Percentiles rank a stretch among this genome's conserved stretches.
Evolutionary conservation across 1,140 invertebrate species (phyloP).

Genomic region (Drosophila obscura): DNA sequence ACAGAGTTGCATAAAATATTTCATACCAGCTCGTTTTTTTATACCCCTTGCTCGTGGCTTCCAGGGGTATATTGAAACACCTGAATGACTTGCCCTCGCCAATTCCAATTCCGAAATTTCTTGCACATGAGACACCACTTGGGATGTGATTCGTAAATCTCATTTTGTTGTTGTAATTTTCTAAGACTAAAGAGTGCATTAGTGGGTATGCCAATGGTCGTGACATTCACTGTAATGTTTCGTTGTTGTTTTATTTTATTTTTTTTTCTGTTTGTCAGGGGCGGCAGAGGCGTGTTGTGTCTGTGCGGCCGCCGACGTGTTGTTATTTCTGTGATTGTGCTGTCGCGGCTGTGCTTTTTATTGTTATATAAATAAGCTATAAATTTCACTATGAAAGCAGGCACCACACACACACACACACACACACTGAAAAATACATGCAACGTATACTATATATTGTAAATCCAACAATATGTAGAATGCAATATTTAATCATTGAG

Average conservation of each 20-base stretch:
- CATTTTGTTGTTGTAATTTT: too few species aligned
- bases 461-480: slow-evolving; percentile 5
- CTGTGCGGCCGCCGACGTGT: slow-evolving; percentile 44
- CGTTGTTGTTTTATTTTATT: slow-evolving; percentile 11
- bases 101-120: too few species aligned
- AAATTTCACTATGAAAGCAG: slow-evolving; percentile 68
- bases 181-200: too few species aligned
- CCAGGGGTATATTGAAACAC: too few species aligned
- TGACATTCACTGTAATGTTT: neutral
- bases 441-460: slow-evolving; percentile 35
- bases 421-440: slow-evolving; percentile 20
- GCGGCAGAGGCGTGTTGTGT: slow-evolving; percentile 64
- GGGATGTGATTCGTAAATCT: too few species aligned
- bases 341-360: slow-evolving; percentile 55
- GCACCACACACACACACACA: slow-evolving; percentile 30
- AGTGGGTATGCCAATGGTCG: too few species aligned
- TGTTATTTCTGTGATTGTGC: slow-evolving; percentile 68
- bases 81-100: too few species aligned
- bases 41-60: too few species aligned
- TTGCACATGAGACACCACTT: too few species aligned
- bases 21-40: slow-evolving; percentile 38
- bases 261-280: slow-evolving; percentile 23
- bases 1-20: slow-evolving; percentile 63
- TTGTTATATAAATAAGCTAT: slow-evolving; percentile 77
- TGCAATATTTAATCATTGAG: slow-evolving; percentile 7